Conservation (phyloP, 2,113 vertebrate genomes). For the Phalacrocorax brasilianus region DNA sequence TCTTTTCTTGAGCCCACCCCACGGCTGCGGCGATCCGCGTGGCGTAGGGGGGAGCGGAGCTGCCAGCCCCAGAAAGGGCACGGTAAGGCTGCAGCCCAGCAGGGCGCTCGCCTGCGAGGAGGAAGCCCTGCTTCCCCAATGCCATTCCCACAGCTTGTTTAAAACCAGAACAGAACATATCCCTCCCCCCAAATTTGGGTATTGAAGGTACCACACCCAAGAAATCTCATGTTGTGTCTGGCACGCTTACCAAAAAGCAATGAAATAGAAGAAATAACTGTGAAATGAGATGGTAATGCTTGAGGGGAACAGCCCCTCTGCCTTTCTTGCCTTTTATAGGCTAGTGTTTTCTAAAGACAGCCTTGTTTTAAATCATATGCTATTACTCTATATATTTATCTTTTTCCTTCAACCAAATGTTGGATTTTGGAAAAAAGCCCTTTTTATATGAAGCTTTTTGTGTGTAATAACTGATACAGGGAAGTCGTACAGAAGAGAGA, state of each 20-base stretch:
- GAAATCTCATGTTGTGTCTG: neutral
- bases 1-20: rapidly evolving
- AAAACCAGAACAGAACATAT: neutral
- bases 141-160: neutral
- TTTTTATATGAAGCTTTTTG: neutral
- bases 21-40: rapidly evolving
- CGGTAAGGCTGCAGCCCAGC: neutral
- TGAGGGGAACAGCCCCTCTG: neutral
- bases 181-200: neutral
- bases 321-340: neutral
- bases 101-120: rapidly evolving
- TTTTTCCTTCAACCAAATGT: neutral
- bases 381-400: neutral
- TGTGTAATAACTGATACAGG: neutral
- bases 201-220: neutral
- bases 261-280: neutral
- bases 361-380: neutral
- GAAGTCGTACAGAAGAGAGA: neutral
- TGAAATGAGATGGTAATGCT: neutral
- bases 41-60: neutral
- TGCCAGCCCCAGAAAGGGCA: too few relatives aligned
- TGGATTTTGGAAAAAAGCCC: neutral
- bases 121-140: neutral
- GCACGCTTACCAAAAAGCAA: neutral
- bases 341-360: neutral